Base-by-base conservation (phyloP, 2,888 invertebrate species). In the Alviniconcha strummeri region DNA sequence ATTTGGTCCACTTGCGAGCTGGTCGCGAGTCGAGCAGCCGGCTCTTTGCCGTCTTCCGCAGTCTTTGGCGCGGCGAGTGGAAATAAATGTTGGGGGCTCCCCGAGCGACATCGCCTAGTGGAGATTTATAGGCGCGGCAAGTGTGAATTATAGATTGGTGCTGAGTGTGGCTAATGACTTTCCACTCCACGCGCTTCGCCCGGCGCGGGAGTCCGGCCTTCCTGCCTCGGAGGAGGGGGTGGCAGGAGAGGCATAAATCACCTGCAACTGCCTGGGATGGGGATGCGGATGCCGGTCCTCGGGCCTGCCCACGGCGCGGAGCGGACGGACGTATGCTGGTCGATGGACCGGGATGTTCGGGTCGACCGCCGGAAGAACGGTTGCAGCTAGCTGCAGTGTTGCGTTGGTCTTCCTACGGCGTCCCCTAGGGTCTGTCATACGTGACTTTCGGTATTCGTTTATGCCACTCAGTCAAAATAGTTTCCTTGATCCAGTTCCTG, bases 131-230 rank as follows among this genome's bases (percentile, higher is more conserved):
- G 76, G 57, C 55, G 8, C 76, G 17, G 76, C 76, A 67, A 75
- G 82, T 82, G 82, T 82, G 82, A 82, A 82, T 82, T 82, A 82
- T 82, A 82, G 82, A 82, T 82, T 75, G 82, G 72, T 17, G 82
- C 75, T 82, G 75, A 75, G 75, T 54, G 75, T 15, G 72, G 64
- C 74, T 82, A 82, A 82, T 82, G 82, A 82, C 82, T 82, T 82
- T 82, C 82, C 82, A 82, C 82, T 82, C 56, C 11, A 36, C 82
- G 76, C 15, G 72, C 75, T 75, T 36, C 19, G 54, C 9, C 60
- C 8, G 36, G 57, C 64, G 55, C 75, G 11, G 75, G 11, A 64
- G 55, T 17, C 55, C 55, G 55, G 55, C 57, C 19, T 57, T 57
- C 76, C 76, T 57, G 56, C 19, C 75, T 15, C 36, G 8, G 76